Evolutionary conservation across 2,888 invertebrate genomes (phyloP), one percentile per base, ranked within the genome.

Genomic region (Desoria tigrina): DNA sequence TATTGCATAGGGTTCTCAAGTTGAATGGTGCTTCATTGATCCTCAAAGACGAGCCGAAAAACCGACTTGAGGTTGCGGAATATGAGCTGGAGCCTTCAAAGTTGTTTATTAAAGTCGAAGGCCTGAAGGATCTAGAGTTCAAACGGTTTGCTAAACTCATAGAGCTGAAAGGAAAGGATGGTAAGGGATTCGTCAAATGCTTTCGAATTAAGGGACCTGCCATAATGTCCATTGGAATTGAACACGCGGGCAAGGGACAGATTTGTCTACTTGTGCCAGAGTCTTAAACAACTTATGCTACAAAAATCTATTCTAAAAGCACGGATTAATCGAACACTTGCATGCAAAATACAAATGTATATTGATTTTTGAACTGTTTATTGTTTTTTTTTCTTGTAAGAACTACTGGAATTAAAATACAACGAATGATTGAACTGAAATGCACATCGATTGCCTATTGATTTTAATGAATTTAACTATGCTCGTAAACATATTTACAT

Each of bases 81-180:
- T 45, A 18, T 45, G 45, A 45, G 45, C 16, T 21, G n/a, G 45
- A 45, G 16, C 45, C 45, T 9, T 9, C 45, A n/a, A 45, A 45
- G 21, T 21, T 45, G n/a, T 16, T 11, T 16, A 16, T 45, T 45
- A 21, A 6, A 16, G 6, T 45, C 45, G n/a, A 16, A 45, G 45
- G 45, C 4, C 21, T 16, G 16, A 45, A 16, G 16, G 45, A 45
- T 4, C 16, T 45, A 6, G 9, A 45, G 4, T 6, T 45, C n/a
- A 18, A 11, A 16, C 16, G 21, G 45, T 16, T n/a, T 9, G 4
- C 16, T 6, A 18, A 16, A 16, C 16, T 4, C 6, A 9, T 45
- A 21, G 45, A 45, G 21, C n/a, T 45, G 4, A 6, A n/a, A 45
- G 45, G 45, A 18, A 6, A 9, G 16, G n/a, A 16, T 6, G n/a